Base-by-base conservation (phyloP, 2,797 vertebrate species). In the Sebastolobus alascanus region DNA sequence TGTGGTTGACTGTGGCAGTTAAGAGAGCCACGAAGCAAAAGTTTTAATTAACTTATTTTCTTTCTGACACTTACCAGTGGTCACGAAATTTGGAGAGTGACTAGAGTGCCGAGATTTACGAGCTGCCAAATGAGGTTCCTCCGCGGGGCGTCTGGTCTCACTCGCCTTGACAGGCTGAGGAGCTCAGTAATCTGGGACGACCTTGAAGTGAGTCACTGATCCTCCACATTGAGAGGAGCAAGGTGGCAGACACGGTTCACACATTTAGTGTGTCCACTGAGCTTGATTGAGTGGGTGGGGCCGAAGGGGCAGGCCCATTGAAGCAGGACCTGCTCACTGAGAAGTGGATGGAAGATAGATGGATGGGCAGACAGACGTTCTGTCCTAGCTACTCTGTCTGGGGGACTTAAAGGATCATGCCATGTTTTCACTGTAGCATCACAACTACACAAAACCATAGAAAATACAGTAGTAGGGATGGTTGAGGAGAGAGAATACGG, bases 211-310 rank as follows among this genome's bases (percentile, higher is more conserved):
- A 43, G 63, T 78, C 71, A 25, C 52, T 60, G 72, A 79, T 86
- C 84, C 55, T 74, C 56, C 29, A 54, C 67, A 35, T 11, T 25
- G 79, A 65, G 54, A 54, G 64, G 20, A 68, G 58, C 73, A 84
- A 74, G 79, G 82, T 82, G 80, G 68, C 63, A 63, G 84, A 85
- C 77, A 79, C n/a, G 33, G 80, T 83, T 89, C 82, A 80, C 56
- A 75, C 68, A 73, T 87, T 83, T 29, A 77, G 40, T 73, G 14
- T 52, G 37, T 79, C 75, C 82, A 31, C 67, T 37, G 61, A 74
- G 50, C 60, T 69, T 72, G 50, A 89, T 35, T 54, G 83, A 85
- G 56, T 75, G 59, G 31, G 77, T n/a, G 40, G 68, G n/a, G 69
- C 70, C 31, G 72, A 60, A 70, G 59, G 54, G 52, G 9, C 16